Conservation (phyloP, 1,140 invertebrate species). For the Neotoxoptera formosana region DNA sequence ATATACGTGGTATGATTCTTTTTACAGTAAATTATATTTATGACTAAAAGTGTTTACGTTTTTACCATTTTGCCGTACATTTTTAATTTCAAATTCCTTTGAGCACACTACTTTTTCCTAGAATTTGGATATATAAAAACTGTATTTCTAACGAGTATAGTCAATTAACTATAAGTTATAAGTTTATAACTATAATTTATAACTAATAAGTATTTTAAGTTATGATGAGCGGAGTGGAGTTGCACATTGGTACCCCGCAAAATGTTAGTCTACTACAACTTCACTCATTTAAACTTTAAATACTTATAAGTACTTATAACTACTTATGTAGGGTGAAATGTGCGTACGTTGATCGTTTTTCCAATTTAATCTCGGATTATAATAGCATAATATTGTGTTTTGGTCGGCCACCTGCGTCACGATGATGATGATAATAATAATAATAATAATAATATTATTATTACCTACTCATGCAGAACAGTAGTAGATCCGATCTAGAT, state of each 20-base stretch:
- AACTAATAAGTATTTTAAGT: neutral
- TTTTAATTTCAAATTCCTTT: neutral
- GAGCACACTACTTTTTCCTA: neutral
- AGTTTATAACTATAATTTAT: neutral
- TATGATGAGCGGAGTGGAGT: neutral
- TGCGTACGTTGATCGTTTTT: neutral
- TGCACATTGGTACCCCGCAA: neutral
- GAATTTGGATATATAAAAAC: neutral
- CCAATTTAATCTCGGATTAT: neutral
- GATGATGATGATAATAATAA: neutral
- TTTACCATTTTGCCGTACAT: neutral
- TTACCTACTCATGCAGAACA: neutral
- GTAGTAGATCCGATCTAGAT: neutral
- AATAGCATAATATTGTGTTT: neutral
- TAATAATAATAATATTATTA: neutral
- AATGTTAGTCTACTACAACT: neutral
- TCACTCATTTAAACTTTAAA: neutral
- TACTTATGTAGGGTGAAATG: neutral
- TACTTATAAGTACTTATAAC: neutral
- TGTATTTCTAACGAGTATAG: neutral
- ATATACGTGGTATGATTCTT: neutral
- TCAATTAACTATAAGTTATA: neutral
- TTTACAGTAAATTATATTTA: neutral
- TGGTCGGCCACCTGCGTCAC: neutral
- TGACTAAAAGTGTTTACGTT: neutral